These are phyloP conservation scores for Pollicipes pollicipes DNA, from an alignment of 1,140 invertebrate species.

Conservation along the genomic window DNA sequence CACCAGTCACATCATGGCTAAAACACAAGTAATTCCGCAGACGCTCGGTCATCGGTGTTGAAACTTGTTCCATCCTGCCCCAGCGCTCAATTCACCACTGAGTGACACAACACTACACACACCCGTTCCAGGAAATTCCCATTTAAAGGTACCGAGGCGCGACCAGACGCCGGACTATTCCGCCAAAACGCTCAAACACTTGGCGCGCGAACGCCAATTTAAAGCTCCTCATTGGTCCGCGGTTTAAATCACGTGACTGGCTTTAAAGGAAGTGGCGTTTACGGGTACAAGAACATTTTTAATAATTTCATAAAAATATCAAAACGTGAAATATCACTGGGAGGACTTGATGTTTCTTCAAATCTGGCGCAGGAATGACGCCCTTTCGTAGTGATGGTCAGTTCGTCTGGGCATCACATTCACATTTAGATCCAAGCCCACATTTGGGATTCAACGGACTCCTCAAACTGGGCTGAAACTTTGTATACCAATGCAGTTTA, in stretches of 20 bases:
- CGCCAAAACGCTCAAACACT: background rate
- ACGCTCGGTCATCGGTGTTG: background rate
- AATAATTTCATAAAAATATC: too few species aligned
- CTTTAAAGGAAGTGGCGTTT: background rate
- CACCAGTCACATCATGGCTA: background rate
- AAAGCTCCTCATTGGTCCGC: constrained; percentile 4
- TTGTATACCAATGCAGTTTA: too few species aligned
- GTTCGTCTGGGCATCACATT: too few species aligned
- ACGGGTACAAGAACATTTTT: too few species aligned
- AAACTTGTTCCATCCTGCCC: background rate
- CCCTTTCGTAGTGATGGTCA: too few species aligned
- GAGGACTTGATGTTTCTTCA: too few species aligned
- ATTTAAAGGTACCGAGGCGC: background rate
- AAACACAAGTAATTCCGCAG: background rate
- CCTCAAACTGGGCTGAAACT: too few species aligned
- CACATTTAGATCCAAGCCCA: too few species aligned
- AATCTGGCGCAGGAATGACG: too few species aligned
- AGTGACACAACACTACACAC: background rate
- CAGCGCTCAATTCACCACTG: background rate
- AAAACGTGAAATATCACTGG: too few species aligned
- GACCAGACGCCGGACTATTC: background rate
- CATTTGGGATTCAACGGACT: too few species aligned
- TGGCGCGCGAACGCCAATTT: constrained; percentile 2
- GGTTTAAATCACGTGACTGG: constrained; percentile 5
- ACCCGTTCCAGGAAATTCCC: background rate